Conservation (phyloP, 2,888 invertebrate genomes). For the Lymantria monacha region DNA sequence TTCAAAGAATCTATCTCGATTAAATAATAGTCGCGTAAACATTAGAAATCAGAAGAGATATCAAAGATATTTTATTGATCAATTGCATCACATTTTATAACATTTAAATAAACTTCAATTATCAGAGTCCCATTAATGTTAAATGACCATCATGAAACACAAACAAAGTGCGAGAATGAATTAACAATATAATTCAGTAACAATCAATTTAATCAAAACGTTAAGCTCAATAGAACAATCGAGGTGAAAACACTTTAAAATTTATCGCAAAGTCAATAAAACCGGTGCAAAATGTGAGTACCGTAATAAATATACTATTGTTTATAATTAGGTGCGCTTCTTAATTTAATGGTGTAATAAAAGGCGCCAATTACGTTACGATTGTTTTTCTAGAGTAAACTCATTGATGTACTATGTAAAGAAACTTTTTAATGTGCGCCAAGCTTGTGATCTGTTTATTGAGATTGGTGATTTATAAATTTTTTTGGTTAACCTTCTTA, state of each 20-base stretch:
- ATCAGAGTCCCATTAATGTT: neutral
- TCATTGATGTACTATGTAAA: conserved; percentile 28
- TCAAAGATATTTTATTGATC: conserved; percentile 3
- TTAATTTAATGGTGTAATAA: conserved; percentile 68
- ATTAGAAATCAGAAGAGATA: no score
- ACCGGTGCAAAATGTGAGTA: conserved; percentile 38
- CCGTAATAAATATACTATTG: conserved; percentile 61
- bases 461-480: neutral
- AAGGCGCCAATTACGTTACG: conserved; percentile 56
- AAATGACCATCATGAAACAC: neutral
- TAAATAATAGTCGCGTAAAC: no score
- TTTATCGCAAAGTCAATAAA: conserved; percentile 31
- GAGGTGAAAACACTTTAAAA: conserved; percentile 29
- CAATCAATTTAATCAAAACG: neutral
- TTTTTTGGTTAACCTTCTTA: no score
- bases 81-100: neutral
- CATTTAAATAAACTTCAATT: neutral
- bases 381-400: conserved; percentile 48
- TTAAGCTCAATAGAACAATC: conserved; percentile 19
- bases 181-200: neutral
- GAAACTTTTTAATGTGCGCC: neutral
- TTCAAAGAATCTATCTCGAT: no score
- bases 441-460: neutral
- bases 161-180: neutral
- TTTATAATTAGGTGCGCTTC: conserved; percentile 66